These are phyloP conservation scores for Elegia similella DNA, from an alignment of 2,888 invertebrate genomes.

Conservation along the genomic window DNA sequence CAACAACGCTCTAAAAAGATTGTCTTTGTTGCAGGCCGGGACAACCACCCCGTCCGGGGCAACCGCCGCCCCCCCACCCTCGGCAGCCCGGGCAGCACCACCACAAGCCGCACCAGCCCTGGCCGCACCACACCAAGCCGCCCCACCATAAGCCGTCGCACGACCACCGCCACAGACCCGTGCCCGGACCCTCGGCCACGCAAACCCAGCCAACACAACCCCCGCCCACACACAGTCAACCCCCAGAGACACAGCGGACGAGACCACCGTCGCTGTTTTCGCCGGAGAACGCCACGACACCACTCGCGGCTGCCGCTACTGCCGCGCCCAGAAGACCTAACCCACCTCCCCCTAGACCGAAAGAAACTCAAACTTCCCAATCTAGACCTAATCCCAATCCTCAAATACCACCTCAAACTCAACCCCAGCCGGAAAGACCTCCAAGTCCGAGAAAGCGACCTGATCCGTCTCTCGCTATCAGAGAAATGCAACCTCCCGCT, in stretches of 20 bases:
- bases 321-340: conserved; percentile 46
- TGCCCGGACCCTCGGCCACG: conserved; percentile 39
- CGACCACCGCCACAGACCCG: conserved; percentile 62
- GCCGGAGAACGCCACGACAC: conserved; percentile 82
- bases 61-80: conserved; percentile 42
- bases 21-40: conserved; percentile 26
- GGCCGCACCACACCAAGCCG: conserved; percentile 56
- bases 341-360: conserved; percentile 49
- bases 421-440: conserved; percentile 43
- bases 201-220: conserved; percentile 31
- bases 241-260: conserved; percentile 49
- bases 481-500: conserved; percentile 69
- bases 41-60: conserved; percentile 44
- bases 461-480: conserved; percentile 55
- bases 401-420: conserved; percentile 37
- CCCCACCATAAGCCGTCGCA: conserved; percentile 58
- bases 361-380: conserved; percentile 20
- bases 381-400: conserved; percentile 29
- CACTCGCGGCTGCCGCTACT: conserved; percentile 63
- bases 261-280: conserved; percentile 84
- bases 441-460: conserved; percentile 62
- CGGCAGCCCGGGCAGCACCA: conserved; percentile 49
- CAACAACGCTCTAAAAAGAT: not conserved
- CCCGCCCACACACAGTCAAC: conserved; percentile 36
- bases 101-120: conserved; percentile 54